Evolutionary conservation across 2,113 vertebrate species (phyloP).

Genomic region (Podarcis raffonei): DNA sequence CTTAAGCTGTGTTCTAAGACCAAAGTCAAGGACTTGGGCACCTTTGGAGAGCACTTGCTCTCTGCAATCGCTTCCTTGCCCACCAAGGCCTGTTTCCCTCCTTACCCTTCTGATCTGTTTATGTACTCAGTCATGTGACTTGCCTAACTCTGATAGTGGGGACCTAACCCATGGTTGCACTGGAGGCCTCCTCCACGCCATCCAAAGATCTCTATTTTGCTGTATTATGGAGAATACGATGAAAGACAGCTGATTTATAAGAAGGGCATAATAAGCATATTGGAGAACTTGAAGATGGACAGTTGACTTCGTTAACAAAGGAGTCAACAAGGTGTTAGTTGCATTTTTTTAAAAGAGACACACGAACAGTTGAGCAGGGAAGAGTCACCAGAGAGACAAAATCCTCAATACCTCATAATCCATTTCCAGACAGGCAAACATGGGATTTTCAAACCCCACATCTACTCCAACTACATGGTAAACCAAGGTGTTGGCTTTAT

Average conservation of each 20-base stretch:
- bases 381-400: background rate
- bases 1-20: background rate
- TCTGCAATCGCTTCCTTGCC: too few relatives aligned
- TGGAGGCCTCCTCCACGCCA: too few relatives aligned
- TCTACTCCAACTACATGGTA: slow-evolving; percentile 98
- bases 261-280: too few relatives aligned
- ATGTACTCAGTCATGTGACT: too few relatives aligned
- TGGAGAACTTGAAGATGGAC: background rate
- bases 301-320: background rate
- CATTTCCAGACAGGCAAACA: slow-evolving; percentile 99
- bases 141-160: too few relatives aligned
- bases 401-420: slow-evolving; percentile 90
- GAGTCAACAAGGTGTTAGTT: background rate
- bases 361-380: background rate
- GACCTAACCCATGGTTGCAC: too few relatives aligned
- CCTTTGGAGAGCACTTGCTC: too few relatives aligned
- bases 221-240: too few relatives aligned
- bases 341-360: background rate
- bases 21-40: background rate
- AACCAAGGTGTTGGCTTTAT: slow-evolving; percentile 97
- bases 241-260: too few relatives aligned
- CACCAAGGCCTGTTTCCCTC: too few relatives aligned
- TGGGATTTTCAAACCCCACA: slow-evolving; percentile 98
- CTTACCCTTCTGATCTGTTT: too few relatives aligned
- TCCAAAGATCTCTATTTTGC: too few relatives aligned